Conservation (phyloP, 1,140 invertebrate genomes). For the Leptinotarsa defecta region DNA sequence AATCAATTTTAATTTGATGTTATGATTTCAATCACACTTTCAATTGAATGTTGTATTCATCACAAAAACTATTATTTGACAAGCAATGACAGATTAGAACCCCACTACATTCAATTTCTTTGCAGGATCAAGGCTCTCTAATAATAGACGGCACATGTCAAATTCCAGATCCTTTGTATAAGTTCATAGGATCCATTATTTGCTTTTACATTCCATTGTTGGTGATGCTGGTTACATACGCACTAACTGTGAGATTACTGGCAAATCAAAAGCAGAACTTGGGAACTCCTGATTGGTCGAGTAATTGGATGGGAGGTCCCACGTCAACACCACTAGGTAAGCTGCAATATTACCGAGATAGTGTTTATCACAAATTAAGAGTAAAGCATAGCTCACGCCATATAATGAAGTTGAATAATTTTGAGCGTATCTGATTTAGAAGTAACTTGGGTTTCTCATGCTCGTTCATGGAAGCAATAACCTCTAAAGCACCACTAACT, state of each 20-base stretch:
- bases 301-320: constrained; percentile 65
- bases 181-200: constrained; percentile 89
- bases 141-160: constrained; percentile 80
- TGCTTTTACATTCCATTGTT: constrained; percentile 95
- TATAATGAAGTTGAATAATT: too few species aligned
- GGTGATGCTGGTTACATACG: constrained; percentile 93
- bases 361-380: neutral
- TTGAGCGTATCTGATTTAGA: too few species aligned
- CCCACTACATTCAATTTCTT: constrained; percentile 31
- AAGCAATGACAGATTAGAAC: too few species aligned
- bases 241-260: constrained; percentile 83
- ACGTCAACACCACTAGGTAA: constrained; percentile 63
- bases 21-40: too few species aligned
- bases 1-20: too few species aligned
- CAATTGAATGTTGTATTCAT: too few species aligned
- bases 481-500: too few species aligned
- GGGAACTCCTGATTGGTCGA: constrained; percentile 64
- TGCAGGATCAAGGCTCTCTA: constrained; percentile 78
- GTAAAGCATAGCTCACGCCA: too few species aligned
- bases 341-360: neutral
- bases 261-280: constrained; percentile 77
- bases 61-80: too few species aligned
- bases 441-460: too few species aligned
- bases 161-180: constrained; percentile 87
- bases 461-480: too few species aligned